Evolutionary conservation across 2,113 vertebrate species (phyloP).

Genomic region (Hippocampus abdominalis): DNA sequence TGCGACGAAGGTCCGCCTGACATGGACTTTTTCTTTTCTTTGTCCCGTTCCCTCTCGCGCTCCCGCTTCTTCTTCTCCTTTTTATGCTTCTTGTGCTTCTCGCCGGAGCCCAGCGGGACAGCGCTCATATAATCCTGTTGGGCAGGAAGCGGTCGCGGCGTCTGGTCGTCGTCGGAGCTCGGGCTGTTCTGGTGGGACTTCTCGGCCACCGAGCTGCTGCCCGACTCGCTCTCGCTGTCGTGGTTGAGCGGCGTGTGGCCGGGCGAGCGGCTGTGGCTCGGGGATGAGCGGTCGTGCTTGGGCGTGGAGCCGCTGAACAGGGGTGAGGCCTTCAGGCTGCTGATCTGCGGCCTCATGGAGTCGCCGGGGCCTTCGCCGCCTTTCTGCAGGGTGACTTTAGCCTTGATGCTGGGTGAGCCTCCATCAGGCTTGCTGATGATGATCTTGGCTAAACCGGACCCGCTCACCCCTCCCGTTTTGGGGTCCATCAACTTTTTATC

Average conservation of each 20-base stretch:
- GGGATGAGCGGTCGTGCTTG: slow-evolving; percentile 94
- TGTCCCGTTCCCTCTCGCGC: slow-evolving; percentile 84
- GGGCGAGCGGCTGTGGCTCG: slow-evolving; percentile 96
- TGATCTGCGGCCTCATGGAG: slow-evolving; percentile 84
- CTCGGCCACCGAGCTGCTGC: slow-evolving; percentile 90
- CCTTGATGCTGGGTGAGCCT: slow-evolving; percentile 95
- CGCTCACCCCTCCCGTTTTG: slow-evolving; percentile 77
- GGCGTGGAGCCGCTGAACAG: slow-evolving; percentile 96
- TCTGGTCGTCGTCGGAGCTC: slow-evolving; percentile 90
- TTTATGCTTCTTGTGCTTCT: slow-evolving; percentile 99
- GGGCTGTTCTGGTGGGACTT: slow-evolving; percentile 98
- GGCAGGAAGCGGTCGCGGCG: slow-evolving; percentile 68
- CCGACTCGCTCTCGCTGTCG: slow-evolving; percentile 97
- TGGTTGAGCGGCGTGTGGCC: slow-evolving; percentile 92
- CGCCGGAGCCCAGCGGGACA: slow-evolving; percentile 82
- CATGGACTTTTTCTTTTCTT: slow-evolving; percentile 90
- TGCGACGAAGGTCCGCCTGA: slow-evolving; percentile 71
- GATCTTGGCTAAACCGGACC: slow-evolving; percentile 91
- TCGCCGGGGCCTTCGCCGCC: slow-evolving; percentile 86
- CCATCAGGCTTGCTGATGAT: slow-evolving; percentile 98
- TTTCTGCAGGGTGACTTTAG: slow-evolving; percentile 95
- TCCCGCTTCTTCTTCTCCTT: slow-evolving; percentile 89
- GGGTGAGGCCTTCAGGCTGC: slow-evolving; percentile 90
- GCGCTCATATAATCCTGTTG: slow-evolving; percentile 77
- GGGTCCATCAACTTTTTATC: slow-evolving; percentile 91